Conservation (phyloP, 2,113 vertebrate genomes). For the Rhineura floridana region DNA sequence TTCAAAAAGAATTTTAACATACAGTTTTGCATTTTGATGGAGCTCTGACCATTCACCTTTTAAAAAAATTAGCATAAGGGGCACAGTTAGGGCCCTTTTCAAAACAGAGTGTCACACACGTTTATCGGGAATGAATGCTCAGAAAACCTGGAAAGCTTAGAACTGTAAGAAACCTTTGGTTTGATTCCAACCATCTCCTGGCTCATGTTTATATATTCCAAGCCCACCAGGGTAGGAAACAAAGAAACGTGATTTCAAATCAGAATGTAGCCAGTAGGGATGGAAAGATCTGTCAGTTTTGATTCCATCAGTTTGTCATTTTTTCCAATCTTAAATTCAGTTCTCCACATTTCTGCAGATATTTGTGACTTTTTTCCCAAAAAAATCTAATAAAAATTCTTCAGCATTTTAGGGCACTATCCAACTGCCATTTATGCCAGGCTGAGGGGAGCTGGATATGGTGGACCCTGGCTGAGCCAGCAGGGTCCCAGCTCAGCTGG, state of each 20-base stretch:
- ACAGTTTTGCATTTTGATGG: neutral
- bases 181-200: neutral
- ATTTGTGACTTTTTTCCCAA: no score
- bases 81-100: neutral
- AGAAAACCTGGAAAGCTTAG: neutral
- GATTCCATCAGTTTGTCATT: neutral
- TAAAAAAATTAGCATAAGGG: neutral
- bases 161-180: neutral
- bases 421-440: no score
- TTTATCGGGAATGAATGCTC: neutral
- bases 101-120: neutral
- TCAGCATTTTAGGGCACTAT: no score
- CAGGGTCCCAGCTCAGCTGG: no score
- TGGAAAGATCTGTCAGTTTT: neutral
- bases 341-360: neutral
- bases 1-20: neutral
- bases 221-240: neutral
- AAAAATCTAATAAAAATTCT: no score
- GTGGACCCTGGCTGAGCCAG: no score
- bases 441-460: no score
- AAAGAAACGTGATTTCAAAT: neutral
- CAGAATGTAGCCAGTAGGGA: neutral
- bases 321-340: neutral
- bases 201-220: neutral
- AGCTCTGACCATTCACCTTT: neutral